Conservation (phyloP, 2,797 vertebrate genomes). For the Graptemys geographica region DNA sequence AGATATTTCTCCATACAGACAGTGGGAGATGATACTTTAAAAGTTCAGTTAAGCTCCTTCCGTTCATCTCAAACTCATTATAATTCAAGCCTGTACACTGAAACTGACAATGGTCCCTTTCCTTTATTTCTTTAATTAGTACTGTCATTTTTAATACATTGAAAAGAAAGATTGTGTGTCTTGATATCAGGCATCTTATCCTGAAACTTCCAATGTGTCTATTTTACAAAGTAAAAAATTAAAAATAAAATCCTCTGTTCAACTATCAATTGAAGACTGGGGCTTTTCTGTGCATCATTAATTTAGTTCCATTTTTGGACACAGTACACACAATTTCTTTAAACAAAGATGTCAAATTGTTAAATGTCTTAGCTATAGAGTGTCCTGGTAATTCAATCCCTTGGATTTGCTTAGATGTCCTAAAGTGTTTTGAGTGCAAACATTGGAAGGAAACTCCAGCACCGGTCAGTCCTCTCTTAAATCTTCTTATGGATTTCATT, state of each 20-base stretch:
- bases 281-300: neutral
- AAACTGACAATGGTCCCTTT: constrained; percentile 33
- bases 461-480: constrained; percentile 85
- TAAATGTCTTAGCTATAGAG: constrained; percentile 68
- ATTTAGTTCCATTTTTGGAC: constrained; percentile 52
- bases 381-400: constrained; percentile 76
- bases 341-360: constrained; percentile 73
- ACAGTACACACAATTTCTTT: constrained; percentile 49
- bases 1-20: neutral
- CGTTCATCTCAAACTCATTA: constrained; percentile 38
- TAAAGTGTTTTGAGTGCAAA: constrained; percentile 79
- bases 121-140: constrained; percentile 62
- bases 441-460: constrained; percentile 64
- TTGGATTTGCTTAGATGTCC: constrained; percentile 68
- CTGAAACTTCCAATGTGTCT: constrained; percentile 34
- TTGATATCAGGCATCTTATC: constrained; percentile 3
- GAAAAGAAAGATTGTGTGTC: constrained; percentile 14
- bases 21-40: neutral
- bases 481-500: constrained; percentile 93
- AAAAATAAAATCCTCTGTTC: neutral
- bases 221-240: constrained; percentile 52
- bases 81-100: constrained; percentile 31
- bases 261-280: neutral
- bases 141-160: constrained; percentile 68
- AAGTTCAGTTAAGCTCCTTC: neutral